Evolutionary conservation across 2,888 invertebrate species (phyloP).

Genomic region (Athrips mouffetella): DNA sequence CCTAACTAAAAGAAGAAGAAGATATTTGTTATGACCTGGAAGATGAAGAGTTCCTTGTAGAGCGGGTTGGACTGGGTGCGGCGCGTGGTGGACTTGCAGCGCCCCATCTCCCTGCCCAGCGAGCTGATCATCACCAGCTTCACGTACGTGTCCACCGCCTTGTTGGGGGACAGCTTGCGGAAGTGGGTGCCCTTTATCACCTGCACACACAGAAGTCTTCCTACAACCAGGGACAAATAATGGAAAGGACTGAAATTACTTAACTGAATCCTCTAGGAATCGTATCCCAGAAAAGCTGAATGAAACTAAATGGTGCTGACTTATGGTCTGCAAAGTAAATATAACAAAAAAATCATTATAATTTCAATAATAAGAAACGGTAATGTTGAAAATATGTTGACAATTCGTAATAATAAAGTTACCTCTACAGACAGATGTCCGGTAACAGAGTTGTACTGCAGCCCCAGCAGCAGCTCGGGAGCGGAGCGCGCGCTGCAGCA

Average conservation of each 20-base stretch:
- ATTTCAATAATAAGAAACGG: too few relatives aligned
- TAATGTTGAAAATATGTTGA: too few relatives aligned
- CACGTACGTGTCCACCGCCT: slow-evolving; percentile 95
- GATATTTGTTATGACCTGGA: slow-evolving; percentile 84
- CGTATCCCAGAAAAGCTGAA: too few relatives aligned
- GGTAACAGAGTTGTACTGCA: slow-evolving; percentile 95
- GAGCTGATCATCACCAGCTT: slow-evolving; percentile 94
- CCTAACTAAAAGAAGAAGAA: background rate
- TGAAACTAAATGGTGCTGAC: too few relatives aligned
- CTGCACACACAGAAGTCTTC: slow-evolving; percentile 32
- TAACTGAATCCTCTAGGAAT: too few relatives aligned
- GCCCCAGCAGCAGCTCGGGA: slow-evolving; percentile 92
- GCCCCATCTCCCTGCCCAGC: slow-evolving; percentile 94
- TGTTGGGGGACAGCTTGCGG: slow-evolving; percentile 85
- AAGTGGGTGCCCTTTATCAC: slow-evolving; percentile 82
- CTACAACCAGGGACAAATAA: background rate
- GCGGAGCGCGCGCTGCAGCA: slow-evolving; percentile 95
- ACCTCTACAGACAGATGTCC: slow-evolving; percentile 96
- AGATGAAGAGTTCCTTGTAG: slow-evolving; percentile 97
- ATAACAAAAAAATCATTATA: too few relatives aligned
- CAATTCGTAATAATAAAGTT: background rate
- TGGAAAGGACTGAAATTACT: too few relatives aligned
- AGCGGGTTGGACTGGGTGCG: slow-evolving; percentile 96
- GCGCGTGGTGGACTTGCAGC: slow-evolving; percentile 94
- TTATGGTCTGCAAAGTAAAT: too few relatives aligned